These are phyloP conservation scores for Notarius lentiginosus DNA, from an alignment of 2,113 vertebrate genomes.

Conservation along the genomic window DNA sequence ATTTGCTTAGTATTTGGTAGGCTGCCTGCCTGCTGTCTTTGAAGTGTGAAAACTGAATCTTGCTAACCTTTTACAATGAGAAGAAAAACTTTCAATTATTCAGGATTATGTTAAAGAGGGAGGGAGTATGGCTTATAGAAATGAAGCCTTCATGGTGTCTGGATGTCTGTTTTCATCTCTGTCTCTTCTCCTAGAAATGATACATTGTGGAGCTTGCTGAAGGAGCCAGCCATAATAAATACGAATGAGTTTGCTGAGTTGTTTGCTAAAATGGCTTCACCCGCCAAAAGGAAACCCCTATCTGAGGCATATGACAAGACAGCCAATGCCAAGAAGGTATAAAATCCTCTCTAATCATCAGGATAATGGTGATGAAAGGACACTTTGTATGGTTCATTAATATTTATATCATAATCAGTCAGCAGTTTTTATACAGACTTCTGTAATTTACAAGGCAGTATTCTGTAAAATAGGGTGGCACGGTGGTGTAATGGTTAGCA, in stretches of 20 bases:
- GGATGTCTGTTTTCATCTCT: constrained; percentile 29
- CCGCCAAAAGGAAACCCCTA: constrained; percentile 88
- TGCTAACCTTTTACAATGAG: neutral
- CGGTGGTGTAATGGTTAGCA: no score
- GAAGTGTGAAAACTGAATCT: constrained; percentile 36
- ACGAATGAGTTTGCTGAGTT: constrained; percentile 89
- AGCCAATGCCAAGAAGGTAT: constrained; percentile 86
- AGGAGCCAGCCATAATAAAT: constrained; percentile 85
- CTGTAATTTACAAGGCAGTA: neutral
- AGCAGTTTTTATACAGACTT: neutral
- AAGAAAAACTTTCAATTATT: constrained; percentile 6
- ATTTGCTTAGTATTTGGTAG: constrained; percentile 18
- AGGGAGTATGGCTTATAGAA: neutral
- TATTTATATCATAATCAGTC: neutral
- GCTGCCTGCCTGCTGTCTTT: constrained; percentile 22
- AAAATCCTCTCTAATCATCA: neutral
- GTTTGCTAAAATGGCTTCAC: constrained; percentile 85
- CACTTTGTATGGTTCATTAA: neutral
- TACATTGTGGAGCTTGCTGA: constrained; percentile 85
- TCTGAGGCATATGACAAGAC: constrained; percentile 87
- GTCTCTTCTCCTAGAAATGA: constrained; percentile 56
- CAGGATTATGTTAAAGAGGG: constrained; percentile 28
- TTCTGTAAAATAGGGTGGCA: neutral
- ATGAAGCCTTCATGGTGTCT: neutral
- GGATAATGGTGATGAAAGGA: neutral